Conservation (phyloP, 2,113 vertebrate genomes). For the Nyctereutes procyonoides region DNA sequence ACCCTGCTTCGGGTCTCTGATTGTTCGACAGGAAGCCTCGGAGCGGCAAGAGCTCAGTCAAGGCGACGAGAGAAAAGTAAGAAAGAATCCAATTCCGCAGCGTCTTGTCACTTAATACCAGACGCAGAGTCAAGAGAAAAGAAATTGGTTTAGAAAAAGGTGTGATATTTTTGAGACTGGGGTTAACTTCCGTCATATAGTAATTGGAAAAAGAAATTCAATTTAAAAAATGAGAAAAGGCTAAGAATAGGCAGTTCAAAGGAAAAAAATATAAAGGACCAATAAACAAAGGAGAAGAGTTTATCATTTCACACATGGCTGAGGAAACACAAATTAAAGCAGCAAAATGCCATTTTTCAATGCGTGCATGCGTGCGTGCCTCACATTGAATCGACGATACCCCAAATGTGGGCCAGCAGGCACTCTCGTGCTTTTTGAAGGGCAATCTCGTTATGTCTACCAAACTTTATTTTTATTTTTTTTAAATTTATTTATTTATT, state of each 20-base stretch:
- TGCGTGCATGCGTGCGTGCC: not conserved
- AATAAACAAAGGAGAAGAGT: not conserved
- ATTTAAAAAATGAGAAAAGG: not conserved
- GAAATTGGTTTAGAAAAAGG: not conserved
- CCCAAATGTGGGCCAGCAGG: not conserved
- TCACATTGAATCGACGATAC: not conserved
- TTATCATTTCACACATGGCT: not conserved
- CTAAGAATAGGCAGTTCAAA: not conserved
- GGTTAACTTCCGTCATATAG: not conserved
- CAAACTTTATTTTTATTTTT: too few relatives aligned
- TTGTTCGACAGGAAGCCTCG: not conserved
- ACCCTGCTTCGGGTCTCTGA: not conserved
- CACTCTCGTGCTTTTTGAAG: not conserved
- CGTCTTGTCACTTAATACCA: not conserved
- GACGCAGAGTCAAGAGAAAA: conserved; percentile 15
- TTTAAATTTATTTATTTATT: too few relatives aligned
- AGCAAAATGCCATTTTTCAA: conserved; percentile 28
- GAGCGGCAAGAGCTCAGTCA: not conserved
- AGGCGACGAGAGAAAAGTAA: not conserved
- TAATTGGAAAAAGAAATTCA: conserved; percentile 27
- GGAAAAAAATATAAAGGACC: not conserved
- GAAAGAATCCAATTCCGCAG: not conserved
- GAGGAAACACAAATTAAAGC: conserved; percentile 15
- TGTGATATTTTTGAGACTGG: not conserved
- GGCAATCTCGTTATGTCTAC: not conserved